Evolutionary conservation across 2,113 vertebrate genomes (phyloP).

Genomic region (Hypocryptadius cinnamomeus): DNA sequence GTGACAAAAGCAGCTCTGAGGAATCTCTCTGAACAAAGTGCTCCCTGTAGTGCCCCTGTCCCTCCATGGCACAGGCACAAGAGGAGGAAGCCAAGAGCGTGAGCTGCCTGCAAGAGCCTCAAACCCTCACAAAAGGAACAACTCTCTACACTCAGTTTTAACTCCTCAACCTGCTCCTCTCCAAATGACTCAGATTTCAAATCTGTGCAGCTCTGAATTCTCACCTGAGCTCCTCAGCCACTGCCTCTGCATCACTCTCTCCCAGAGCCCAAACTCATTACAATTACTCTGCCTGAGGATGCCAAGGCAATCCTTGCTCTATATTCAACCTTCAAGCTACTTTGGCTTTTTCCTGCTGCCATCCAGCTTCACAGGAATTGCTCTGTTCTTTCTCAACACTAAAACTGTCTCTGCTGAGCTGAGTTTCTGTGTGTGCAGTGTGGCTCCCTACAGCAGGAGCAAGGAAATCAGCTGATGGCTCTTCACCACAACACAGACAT

Average conservation of each 20-base stretch:
- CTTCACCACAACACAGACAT: not conserved
- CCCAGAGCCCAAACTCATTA: not conserved
- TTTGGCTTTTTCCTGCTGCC: not conserved
- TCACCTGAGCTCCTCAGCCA: not conserved
- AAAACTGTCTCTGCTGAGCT: not conserved
- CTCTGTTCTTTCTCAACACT: not conserved
- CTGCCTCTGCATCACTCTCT: not conserved
- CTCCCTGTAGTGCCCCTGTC: not conserved
- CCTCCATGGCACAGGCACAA: not conserved
- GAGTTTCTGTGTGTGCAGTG: not conserved
- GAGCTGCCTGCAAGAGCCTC: not conserved
- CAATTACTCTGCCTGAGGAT: not conserved
- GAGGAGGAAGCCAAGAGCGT: not conserved
- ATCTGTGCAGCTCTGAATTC: not conserved
- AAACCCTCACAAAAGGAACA: not conserved
- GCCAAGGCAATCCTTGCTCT: not conserved
- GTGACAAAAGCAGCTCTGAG: not conserved
- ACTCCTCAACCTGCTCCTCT: not conserved
- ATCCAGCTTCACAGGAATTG: not conserved
- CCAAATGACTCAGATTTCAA: not conserved
- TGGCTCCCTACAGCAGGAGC: not conserved
- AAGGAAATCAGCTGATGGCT: not conserved
- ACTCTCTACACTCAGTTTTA: not conserved
- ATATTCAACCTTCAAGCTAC: not conserved
- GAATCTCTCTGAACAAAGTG: not conserved